Evolutionary conservation across 92 coral and sea anemone species (phyloP).

Genomic region (Siderastrea siderea): DNA sequence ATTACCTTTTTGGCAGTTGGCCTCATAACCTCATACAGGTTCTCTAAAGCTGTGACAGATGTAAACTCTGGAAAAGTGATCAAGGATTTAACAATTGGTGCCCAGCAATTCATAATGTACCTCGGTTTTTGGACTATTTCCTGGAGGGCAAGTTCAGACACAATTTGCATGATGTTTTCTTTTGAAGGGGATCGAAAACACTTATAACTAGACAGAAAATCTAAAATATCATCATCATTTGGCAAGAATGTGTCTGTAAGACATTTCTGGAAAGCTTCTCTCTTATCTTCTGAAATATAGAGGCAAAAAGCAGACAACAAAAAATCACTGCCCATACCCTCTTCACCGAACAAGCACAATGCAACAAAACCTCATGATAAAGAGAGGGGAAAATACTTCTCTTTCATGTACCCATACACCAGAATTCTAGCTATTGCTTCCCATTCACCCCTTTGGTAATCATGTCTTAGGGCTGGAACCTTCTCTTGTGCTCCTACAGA

Average conservation of each 20-base stretch:
- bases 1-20: conserved; percentile 42
- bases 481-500: conserved; percentile 39
- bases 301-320: too few relatives aligned
- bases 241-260: too few relatives aligned
- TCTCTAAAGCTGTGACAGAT: background rate
- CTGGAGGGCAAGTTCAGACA: background rate
- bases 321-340: conserved; percentile 27
- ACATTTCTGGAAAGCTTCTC: too few relatives aligned
- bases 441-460: conserved; percentile 3
- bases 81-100: background rate
- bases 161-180: too few relatives aligned
- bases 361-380: conserved; percentile 42
- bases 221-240: too few relatives aligned
- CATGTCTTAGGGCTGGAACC: conserved; percentile 17
- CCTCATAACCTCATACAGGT: conserved; percentile 25
- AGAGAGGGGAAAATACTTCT: conserved; percentile 42
- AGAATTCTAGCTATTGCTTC: too few relatives aligned
- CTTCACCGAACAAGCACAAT: conserved; percentile 66
- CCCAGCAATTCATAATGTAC: conserved; percentile 22
- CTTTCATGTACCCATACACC: too few relatives aligned
- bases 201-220: too few relatives aligned
- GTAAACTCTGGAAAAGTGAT: too few relatives aligned
- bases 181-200: background rate
- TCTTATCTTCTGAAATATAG: background rate
- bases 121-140: conserved; percentile 15